These are phyloP conservation scores for Gibbula magus DNA, from an alignment of 2,888 invertebrate species.

Conservation along the genomic window DNA sequence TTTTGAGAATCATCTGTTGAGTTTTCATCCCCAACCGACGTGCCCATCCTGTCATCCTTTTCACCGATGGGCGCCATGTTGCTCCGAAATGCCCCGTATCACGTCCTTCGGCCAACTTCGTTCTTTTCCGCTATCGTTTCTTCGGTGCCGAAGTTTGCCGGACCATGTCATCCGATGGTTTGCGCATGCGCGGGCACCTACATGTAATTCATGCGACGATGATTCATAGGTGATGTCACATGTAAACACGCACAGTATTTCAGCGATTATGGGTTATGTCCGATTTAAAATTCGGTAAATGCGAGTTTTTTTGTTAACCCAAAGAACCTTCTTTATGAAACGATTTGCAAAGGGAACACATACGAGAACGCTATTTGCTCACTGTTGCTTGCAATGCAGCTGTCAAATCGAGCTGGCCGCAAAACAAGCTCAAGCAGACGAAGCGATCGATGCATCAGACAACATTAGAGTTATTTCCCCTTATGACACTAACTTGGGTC, in stretches of 20 bases:
- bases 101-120: conserved; percentile 19
- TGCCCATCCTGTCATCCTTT: conserved; percentile 66
- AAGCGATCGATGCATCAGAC: neutral
- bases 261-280: too few species aligned
- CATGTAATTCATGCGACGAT: conserved; percentile 38
- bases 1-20: conserved; percentile 63
- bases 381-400: neutral
- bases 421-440: neutral
- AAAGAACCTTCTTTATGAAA: neutral
- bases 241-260: conserved; percentile 13
- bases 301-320: neutral
- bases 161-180: conserved; percentile 29
- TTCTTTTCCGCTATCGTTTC: neutral
- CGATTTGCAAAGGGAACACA: too few species aligned
- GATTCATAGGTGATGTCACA: conserved; percentile 44
- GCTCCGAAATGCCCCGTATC: conserved; percentile 54
- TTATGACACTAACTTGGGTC: neutral
- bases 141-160: neutral
- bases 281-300: neutral
- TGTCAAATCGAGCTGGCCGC: neutral
- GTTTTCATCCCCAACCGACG: conserved; percentile 59
- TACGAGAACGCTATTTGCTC: neutral
- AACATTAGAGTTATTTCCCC: neutral
- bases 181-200: conserved; percentile 59
- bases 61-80: conserved; percentile 73